These are phyloP conservation scores for Actinopyga echinites DNA, from an alignment of 53 echinoderm and acorn worm genomes.

Conservation along the genomic window DNA sequence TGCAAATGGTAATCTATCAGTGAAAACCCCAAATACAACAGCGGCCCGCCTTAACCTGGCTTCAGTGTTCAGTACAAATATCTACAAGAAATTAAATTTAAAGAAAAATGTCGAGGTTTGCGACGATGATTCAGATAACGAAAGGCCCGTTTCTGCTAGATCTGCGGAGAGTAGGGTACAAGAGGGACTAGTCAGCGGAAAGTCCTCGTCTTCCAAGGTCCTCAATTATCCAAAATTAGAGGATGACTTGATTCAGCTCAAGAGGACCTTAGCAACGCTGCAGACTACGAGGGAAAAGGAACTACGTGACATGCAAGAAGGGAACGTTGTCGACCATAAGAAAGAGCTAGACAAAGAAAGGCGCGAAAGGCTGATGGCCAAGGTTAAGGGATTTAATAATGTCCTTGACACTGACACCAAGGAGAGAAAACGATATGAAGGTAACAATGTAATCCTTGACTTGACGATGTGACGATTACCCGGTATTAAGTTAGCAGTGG, in stretches of 20 bases:
- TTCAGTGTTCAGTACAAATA: conserved; percentile 36
- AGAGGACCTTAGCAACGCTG: conserved; percentile 60
- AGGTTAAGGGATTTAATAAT: conserved; percentile 56
- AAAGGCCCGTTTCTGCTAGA: conserved; percentile 24
- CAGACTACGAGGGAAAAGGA: conserved; percentile 64
- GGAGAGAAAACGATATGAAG: conserved; percentile 3
- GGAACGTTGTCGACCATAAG: conserved; percentile 57
- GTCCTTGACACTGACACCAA: conserved; percentile 24
- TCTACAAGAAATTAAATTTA: conserved; percentile 25
- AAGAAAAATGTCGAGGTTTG: conserved; percentile 56
- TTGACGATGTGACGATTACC: not conserved
- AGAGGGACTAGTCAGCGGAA: not conserved
- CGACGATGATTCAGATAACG: conserved; percentile 67
- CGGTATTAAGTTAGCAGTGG: too few relatives aligned
- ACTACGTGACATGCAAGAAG: conserved; percentile 63
- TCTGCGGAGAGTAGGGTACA: not conserved
- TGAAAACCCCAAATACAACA: conserved; percentile 22
- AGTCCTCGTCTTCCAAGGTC: not conserved
- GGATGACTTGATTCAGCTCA: conserved; percentile 62
- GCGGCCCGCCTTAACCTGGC: conserved; percentile 50
- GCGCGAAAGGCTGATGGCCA: conserved; percentile 51
- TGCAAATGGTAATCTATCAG: not conserved
- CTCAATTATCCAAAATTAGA: conserved; percentile 43
- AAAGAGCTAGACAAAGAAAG: conserved; percentile 66
- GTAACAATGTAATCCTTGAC: not conserved